Conservation (phyloP, 2,888 invertebrate genomes). For the Quadroppia sp. region DNA sequence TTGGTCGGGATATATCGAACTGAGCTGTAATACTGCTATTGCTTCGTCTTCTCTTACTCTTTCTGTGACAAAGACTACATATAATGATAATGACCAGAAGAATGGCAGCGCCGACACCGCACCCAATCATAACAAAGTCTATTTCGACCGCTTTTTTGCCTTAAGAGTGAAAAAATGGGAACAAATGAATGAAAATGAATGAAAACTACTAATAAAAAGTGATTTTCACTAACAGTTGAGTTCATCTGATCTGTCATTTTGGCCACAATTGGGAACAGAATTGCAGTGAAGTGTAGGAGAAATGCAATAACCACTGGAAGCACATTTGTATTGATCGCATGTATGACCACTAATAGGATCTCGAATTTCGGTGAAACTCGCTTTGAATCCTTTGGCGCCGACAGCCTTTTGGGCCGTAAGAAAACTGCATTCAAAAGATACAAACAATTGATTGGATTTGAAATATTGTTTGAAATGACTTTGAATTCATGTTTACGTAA, state of each 20-base stretch:
- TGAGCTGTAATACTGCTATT: slow-evolving; percentile 35
- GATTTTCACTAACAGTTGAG: slow-evolving; percentile 62
- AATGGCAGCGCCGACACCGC: slow-evolving; percentile 56
- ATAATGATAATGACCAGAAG: slow-evolving; percentile 56
- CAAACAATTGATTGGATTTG: neutral
- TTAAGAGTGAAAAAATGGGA: slow-evolving; percentile 46
- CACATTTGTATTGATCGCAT: slow-evolving; percentile 69
- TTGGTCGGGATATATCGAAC: slow-evolving; percentile 37
- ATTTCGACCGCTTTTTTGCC: slow-evolving; percentile 58
- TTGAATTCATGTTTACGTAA: slow-evolving; percentile 45
- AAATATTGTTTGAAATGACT: neutral
- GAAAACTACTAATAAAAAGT: neutral
- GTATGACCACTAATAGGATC: slow-evolving; percentile 49
- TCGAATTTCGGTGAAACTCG: slow-evolving; percentile 86
- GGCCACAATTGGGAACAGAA: slow-evolving; percentile 77
- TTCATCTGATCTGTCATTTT: slow-evolving; percentile 69
- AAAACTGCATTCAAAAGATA: slow-evolving; percentile 56
- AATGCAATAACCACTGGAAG: slow-evolving; percentile 71
- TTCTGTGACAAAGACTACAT: slow-evolving; percentile 60
- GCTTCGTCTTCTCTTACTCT: slow-evolving; percentile 49
- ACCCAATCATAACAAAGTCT: slow-evolving; percentile 60
- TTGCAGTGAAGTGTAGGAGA: slow-evolving; percentile 71
- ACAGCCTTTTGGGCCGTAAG: slow-evolving; percentile 91
- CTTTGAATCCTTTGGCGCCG: slow-evolving; percentile 86
- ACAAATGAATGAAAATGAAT: neutral